A percentile compares a stretch with the other conserved stretches of the same genome.
phyloP scores from a whole-genome alignment of 2,888 invertebrate species.

The Exocentrus adspersus region DNA sequence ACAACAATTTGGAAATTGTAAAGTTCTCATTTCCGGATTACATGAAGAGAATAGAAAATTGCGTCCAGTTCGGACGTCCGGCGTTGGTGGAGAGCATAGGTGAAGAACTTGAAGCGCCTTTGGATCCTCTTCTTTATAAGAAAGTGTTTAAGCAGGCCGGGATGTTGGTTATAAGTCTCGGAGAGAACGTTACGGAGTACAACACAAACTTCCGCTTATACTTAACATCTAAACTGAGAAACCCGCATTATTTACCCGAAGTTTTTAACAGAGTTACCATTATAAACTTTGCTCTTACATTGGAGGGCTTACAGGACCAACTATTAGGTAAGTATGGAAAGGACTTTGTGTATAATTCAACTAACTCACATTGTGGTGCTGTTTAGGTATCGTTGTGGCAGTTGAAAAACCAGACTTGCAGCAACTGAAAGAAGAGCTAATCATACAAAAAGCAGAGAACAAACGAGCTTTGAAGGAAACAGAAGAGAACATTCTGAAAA shows the following conservation, averaged over 20 bases:
- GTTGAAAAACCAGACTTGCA: constrained; percentile 87
- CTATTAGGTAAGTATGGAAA: constrained; percentile 70
- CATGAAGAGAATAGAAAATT: constrained; percentile 78
- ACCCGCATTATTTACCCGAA: constrained; percentile 88
- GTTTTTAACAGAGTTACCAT: constrained; percentile 84
- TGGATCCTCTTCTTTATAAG: constrained; percentile 81
- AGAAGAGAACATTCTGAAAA: constrained; percentile 88
- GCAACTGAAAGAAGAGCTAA: constrained; percentile 80
- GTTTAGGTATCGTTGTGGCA: constrained; percentile 79
- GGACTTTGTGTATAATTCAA: neutral
- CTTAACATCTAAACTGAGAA: constrained; percentile 83
- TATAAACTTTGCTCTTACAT: constrained; percentile 85
- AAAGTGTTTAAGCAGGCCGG: constrained; percentile 80
- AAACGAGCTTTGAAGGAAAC: constrained; percentile 83
- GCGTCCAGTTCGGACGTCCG: constrained; percentile 81
- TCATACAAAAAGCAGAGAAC: constrained; percentile 83
- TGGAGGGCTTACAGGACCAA: constrained; percentile 86
- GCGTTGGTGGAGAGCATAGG: constrained; percentile 80
- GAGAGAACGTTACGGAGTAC: constrained; percentile 82
- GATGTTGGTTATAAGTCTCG: constrained; percentile 78
- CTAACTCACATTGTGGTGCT: neutral
- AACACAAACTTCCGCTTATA: constrained; percentile 80
- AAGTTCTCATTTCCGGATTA: constrained; percentile 81
- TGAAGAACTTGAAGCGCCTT: constrained; percentile 81
- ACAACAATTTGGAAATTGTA: constrained; percentile 74